Base-by-base conservation (phyloP, 2,888 invertebrate genomes). In the Calliscelio sp. region DNA sequence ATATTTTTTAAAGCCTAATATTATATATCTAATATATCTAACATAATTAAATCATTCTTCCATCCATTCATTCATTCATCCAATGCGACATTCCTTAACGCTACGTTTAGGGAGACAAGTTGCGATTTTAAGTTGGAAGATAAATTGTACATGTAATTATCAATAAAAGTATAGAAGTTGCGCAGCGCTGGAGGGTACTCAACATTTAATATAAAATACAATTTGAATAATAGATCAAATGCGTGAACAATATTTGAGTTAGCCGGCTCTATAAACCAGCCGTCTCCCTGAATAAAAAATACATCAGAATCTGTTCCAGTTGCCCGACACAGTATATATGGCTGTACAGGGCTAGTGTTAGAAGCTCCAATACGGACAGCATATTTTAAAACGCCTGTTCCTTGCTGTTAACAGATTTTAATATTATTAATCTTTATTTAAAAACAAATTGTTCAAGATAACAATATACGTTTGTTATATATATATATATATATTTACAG, bases 211-310 rank as follows among this genome's bases (percentile, higher is more conserved):
- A 35, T 14, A 14, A 38, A 63, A 63, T 63, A 63, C 32, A 22
- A 4, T 14, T 63, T 63, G 5, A 63, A 63, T 41, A 63, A 41
- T 38, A 61, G n/a, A 18, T 61, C 61, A 11, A 61, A 61, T 7
- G 38, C 61, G 18, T 22, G 14, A 4, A 63, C 41, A 14, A 35
- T 24, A 16, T 41, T 63, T 18, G 14, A 7, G 6, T 63, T 10
- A 14, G 10, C n/a, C 16, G 63, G 41, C 28, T 63, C 44, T 22
- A 63, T 41, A 1, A 63, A 8, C 63, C 63, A 63, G 10, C 22
- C 38, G 28, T 63, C 63, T 7, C 63, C 63, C 28, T 63, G 38
- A 8, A 63, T 22, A 38, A 38, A 63, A 16, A 14, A 38, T 14
- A 38, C 38, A 5, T 3, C 38, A 5, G 38, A 38, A 14, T 38